A percentile compares a stretch with the other conserved stretches of the same genome.
phyloP scores from a whole-genome alignment of 2,113 vertebrate species.

The Agapornis roseicollis region DNA sequence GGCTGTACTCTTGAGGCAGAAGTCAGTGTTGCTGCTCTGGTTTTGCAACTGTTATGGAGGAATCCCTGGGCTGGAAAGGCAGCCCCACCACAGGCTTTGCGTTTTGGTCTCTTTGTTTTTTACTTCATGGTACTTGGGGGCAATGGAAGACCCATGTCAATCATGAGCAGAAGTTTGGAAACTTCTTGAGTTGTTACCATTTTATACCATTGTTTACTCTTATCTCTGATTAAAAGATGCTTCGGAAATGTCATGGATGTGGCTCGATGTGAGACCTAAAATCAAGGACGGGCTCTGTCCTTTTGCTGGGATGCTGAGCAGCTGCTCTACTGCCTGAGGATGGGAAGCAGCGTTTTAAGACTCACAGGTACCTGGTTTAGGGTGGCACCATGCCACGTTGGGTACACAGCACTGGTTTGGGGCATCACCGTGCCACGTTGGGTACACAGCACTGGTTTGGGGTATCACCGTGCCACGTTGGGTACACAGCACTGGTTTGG shows the following conservation, averaged over 20 bases:
- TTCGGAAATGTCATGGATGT: not conserved
- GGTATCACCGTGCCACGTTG: no score
- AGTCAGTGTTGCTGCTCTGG: not conserved
- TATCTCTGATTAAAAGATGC: slow-evolving; percentile 77
- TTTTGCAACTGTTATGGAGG: not conserved
- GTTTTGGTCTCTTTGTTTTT: slow-evolving; percentile 23
- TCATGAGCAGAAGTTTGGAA: slow-evolving; percentile 43
- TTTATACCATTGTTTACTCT: slow-evolving; percentile 83
- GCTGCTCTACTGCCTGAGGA: not conserved
- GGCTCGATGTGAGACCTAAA: not conserved
- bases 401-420: not conserved
- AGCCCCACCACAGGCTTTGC: not conserved
- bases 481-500: no score
- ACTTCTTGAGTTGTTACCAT: slow-evolving; percentile 66
- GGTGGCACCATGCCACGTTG: not conserved
- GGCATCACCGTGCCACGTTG: fast-evolving
- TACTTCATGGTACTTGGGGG: slow-evolving; percentile 72
- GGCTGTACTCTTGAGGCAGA: not conserved
- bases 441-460: not conserved
- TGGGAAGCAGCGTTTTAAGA: not conserved
- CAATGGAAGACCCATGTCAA: not conserved
- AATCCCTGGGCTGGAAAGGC: not conserved
- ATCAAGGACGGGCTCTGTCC: fast-evolving
- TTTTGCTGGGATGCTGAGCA: not conserved
- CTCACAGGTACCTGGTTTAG: not conserved